phyloP scores from a whole-genome alignment of 2,797 vertebrate genomes.

The Spinibarbus caldwelli region DNA sequence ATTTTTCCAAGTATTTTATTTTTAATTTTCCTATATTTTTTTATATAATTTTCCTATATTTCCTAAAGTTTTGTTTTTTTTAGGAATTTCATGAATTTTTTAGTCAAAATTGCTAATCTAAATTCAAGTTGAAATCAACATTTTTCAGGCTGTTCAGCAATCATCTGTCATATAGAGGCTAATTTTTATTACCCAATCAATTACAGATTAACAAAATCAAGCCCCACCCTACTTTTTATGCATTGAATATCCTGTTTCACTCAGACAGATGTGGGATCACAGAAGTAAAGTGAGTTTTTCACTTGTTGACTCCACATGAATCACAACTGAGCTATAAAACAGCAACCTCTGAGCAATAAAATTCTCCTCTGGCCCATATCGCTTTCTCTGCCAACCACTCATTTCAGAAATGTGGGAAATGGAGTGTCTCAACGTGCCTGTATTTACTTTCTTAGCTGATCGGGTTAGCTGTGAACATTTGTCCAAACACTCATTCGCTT shows the following conservation, averaged over 20 bases:
- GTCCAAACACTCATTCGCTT: conserved; percentile 34
- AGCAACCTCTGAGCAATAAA: not conserved
- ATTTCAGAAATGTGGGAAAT: conserved; percentile 18
- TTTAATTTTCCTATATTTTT: not conserved
- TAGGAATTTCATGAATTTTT: not conserved
- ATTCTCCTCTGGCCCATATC: not conserved
- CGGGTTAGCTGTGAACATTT: conserved; percentile 35
- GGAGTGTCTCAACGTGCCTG: conserved; percentile 13
- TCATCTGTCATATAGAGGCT: not conserved
- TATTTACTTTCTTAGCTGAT: conserved; percentile 42
- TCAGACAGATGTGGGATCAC: not conserved
- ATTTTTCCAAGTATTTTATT: no score
- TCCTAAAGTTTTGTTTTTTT: not conserved
- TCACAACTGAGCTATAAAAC: not conserved
- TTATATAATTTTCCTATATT: no score
- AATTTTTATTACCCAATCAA: not conserved
- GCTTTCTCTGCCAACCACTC: not conserved
- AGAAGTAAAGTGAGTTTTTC: conserved; percentile 1
- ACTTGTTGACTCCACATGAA: not conserved
- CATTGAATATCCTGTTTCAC: not conserved
- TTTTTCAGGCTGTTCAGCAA: not conserved
- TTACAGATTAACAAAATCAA: not conserved
- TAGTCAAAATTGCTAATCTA: not conserved
- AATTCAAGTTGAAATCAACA: not conserved
- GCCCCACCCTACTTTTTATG: not conserved